Percentiles rank a stretch among this genome's conserved stretches.
Evolutionary conservation across 2,888 invertebrate species (phyloP).

Genomic region (Nineta flava): DNA sequence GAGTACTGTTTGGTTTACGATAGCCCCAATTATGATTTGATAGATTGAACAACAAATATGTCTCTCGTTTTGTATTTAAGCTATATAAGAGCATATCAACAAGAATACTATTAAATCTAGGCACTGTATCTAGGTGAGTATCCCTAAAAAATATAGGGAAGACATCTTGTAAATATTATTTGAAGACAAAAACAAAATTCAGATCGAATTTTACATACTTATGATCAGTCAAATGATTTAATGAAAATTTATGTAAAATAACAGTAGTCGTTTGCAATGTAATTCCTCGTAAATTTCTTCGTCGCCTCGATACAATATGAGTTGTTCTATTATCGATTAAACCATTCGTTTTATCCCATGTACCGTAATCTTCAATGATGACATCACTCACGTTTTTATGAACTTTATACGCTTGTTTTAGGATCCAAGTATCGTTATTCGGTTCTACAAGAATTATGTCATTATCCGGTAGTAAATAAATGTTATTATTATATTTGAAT

Average conservation of each 20-base stretch:
- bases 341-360: no score
- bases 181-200: no score
- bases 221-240: constrained; percentile 29
- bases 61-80: constrained; percentile 32
- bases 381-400: no score
- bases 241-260: constrained; percentile 24
- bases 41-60: constrained; percentile 22
- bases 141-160: constrained; percentile 13
- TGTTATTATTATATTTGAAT: no score
- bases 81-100: constrained; percentile 35
- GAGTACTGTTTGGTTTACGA: constrained; percentile 26
- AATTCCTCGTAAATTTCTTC: constrained; percentile 19
- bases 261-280: constrained; percentile 19
- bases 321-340: constrained; percentile 12
- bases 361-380: no score
- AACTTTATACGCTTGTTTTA: no score
- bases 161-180: no score
- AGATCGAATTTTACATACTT: constrained; percentile 14
- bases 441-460: no score
- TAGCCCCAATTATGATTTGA: constrained; percentile 36
- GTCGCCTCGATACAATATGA: constrained; percentile 12
- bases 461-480: no score
- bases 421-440: no score
- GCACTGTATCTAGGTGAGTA: constrained; percentile 32
- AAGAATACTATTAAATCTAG: constrained; percentile 38